Conservation (phyloP, 2,113 vertebrate genomes). For the Heloderma charlesbogerti region DNA sequence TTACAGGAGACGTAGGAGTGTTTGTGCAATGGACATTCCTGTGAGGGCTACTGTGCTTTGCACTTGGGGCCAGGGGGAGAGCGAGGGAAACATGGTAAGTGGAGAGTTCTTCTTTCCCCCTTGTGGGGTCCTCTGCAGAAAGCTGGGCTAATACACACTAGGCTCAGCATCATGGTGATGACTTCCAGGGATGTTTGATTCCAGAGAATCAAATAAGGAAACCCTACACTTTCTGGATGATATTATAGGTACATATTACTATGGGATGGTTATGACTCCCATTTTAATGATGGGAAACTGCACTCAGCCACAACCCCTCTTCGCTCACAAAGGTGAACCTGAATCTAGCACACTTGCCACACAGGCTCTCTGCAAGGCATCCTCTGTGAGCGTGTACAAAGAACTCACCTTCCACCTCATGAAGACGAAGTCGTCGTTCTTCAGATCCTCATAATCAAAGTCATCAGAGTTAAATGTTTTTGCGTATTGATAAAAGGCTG, state of each 20-base stretch:
- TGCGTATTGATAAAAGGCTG: constrained; percentile 96
- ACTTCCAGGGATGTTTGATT: background rate
- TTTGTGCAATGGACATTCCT: too few species aligned
- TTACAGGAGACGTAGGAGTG: background rate
- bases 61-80: background rate
- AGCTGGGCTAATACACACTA: background rate
- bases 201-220: background rate
- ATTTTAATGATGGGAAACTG: too few species aligned
- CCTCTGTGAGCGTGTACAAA: too few species aligned
- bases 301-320: background rate
- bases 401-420: constrained; percentile 97
- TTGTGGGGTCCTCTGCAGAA: background rate
- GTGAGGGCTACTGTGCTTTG: background rate
- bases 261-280: too few species aligned
- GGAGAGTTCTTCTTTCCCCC: too few species aligned
- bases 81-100: background rate
- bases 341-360: background rate
- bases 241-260: background rate
- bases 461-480: constrained; percentile 98
- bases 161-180: background rate
- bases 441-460: constrained; percentile 95
- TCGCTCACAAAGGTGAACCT: too few species aligned
- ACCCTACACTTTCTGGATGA: background rate
- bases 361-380: background rate
- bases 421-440: constrained; percentile 95